phyloP scores from a whole-genome alignment of 2,113 vertebrate species.

The Vidua chalybeata region DNA sequence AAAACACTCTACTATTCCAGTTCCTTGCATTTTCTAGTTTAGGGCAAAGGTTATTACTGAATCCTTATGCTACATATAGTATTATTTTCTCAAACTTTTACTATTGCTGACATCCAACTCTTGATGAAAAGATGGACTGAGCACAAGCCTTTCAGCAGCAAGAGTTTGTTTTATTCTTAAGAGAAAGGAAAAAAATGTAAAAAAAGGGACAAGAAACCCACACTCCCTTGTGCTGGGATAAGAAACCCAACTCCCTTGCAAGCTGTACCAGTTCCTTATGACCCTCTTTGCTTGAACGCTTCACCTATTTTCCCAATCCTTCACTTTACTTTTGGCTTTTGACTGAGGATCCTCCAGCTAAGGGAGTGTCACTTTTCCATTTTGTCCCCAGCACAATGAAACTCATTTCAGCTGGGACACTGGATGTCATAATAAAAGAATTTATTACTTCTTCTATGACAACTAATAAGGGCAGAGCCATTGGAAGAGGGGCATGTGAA shows the following conservation, averaged over 20 bases:
- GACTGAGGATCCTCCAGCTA: constrained; percentile 25
- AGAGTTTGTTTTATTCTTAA: constrained; percentile 31
- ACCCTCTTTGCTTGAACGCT: not conserved
- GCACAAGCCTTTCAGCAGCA: constrained; percentile 16
- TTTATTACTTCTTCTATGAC: constrained; percentile 63
- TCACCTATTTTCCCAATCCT: constrained; percentile 45
- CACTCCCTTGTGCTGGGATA: not conserved
- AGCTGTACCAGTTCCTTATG: not conserved
- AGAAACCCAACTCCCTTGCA: constrained; percentile 2
- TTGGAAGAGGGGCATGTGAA: constrained; percentile 39
- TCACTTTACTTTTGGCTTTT: constrained; percentile 8
- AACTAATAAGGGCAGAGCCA: constrained; percentile 59
- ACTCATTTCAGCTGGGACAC: constrained; percentile 49
- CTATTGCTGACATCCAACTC: constrained; percentile 23
- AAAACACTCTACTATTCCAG: constrained; percentile 30
- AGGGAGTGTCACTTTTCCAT: constrained; percentile 62
- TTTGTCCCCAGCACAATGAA: constrained; percentile 66
- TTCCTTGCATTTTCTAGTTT: constrained; percentile 30
- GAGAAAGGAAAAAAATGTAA: constrained; percentile 1
- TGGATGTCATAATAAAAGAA: constrained; percentile 58
- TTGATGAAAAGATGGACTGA: constrained; percentile 47
- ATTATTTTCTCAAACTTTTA: constrained; percentile 63
- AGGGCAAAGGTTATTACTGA: constrained; percentile 43
- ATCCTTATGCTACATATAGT: not conserved
- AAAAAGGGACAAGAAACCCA: not conserved